These are phyloP conservation scores for Pasiphila rectangulata DNA, from an alignment of 2,888 invertebrate species.

Conservation along the genomic window DNA sequence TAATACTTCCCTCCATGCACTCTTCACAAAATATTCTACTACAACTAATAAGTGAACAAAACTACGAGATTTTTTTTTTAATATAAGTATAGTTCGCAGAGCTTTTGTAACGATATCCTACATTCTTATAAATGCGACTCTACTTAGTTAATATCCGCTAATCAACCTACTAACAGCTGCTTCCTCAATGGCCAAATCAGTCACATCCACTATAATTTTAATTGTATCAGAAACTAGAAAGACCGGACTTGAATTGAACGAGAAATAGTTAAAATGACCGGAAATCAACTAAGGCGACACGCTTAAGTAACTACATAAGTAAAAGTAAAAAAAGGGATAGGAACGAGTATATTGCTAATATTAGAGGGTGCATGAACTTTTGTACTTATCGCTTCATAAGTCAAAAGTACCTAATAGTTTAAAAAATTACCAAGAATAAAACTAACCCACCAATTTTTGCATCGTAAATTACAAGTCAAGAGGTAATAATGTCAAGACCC, in stretches of 20 bases:
- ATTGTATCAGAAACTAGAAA: slow-evolving; percentile 11
- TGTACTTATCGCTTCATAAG: background rate
- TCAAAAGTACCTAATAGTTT: background rate
- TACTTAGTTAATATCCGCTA: slow-evolving; percentile 2
- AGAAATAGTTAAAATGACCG: slow-evolving; percentile 10
- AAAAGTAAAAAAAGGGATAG: background rate
- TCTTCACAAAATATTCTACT: too few relatives aligned
- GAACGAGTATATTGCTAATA: background rate
- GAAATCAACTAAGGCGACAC: slow-evolving; percentile 2
- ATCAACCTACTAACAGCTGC: slow-evolving; percentile 6
- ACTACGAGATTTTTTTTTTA: too few relatives aligned
- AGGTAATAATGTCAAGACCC: slow-evolving; percentile 12
- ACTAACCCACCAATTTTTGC: slow-evolving; percentile 12
- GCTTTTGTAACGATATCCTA: too few relatives aligned
- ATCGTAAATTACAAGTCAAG: slow-evolving; percentile 20
- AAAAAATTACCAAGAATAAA: slow-evolving; percentile 1
- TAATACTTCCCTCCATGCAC: too few relatives aligned
- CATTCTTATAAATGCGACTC: too few relatives aligned
- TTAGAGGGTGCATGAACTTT: too few relatives aligned
- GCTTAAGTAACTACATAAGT: background rate
- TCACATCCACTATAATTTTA: background rate
- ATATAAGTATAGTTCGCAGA: too few relatives aligned
- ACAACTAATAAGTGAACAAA: too few relatives aligned
- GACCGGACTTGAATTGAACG: slow-evolving; percentile 7
- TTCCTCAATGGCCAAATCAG: slow-evolving; percentile 15